A percentile compares a stretch with the other conserved stretches of the same genome.
Evolutionary conservation across 2,113 vertebrate species (phyloP).

Genomic region (Heterochromis multidens): DNA sequence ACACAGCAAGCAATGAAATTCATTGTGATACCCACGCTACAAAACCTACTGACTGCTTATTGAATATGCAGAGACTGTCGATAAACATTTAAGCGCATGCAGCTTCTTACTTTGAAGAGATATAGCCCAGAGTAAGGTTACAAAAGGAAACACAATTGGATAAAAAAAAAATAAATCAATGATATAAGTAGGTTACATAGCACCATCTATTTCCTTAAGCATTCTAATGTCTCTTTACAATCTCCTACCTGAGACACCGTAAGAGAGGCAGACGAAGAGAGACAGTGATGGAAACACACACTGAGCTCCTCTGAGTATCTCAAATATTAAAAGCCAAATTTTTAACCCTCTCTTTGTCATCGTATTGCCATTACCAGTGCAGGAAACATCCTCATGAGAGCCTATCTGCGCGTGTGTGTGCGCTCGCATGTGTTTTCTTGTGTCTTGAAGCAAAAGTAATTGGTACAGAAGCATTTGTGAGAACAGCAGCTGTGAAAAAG

Average conservation of each 20-base stretch:
- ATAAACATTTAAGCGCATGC: constrained; percentile 47
- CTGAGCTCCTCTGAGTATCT: constrained; percentile 74
- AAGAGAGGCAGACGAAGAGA: neutral
- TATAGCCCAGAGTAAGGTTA: constrained; percentile 53
- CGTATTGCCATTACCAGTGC: constrained; percentile 77
- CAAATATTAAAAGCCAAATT: constrained; percentile 96
- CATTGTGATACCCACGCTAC: neutral
- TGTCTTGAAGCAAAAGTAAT: constrained; percentile 26
- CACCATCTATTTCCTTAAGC: constrained; percentile 59
- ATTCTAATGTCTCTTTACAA: constrained; percentile 40
- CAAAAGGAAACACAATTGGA: constrained; percentile 55
- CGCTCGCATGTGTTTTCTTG: neutral
- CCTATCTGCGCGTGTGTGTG: neutral
- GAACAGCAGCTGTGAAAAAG: constrained; percentile 26
- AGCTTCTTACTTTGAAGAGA: constrained; percentile 42
- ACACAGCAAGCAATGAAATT: neutral
- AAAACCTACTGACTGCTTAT: constrained; percentile 24
- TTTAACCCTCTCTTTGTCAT: constrained; percentile 87
- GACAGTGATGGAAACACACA: constrained; percentile 38
- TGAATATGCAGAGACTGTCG: constrained; percentile 42
- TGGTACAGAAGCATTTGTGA: neutral
- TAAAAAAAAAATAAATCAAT: constrained; percentile 62
- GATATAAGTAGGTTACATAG: constrained; percentile 56
- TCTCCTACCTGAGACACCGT: constrained; percentile 12
- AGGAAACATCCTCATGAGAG: constrained; percentile 67